Conservation (phyloP, 1,140 invertebrate genomes). For the Lepidurus packardi region DNA sequence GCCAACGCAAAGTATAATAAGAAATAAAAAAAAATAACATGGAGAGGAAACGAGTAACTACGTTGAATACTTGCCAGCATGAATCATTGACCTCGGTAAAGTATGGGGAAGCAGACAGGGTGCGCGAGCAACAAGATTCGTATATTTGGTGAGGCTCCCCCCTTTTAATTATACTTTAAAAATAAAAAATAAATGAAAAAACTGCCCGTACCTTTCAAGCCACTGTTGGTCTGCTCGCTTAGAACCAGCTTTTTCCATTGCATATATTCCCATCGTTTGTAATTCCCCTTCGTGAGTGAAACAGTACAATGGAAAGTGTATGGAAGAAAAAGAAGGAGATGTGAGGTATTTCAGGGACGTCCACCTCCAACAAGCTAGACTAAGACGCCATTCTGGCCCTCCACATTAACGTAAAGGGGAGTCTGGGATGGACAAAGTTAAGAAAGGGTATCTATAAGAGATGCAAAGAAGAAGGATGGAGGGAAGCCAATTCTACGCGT, state of each 20-base stretch:
- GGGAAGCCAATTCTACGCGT: not conserved
- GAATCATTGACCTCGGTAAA: slow-evolving; percentile 18
- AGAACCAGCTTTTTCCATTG: not conserved
- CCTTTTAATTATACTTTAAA: not conserved
- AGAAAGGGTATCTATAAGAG: not conserved
- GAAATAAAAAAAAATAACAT: not conserved
- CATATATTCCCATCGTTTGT: not conserved
- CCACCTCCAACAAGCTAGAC: slow-evolving; percentile 1
- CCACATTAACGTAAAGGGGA: not conserved
- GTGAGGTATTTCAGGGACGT: slow-evolving; percentile 6
- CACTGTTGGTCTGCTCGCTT: not conserved
- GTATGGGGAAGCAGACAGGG: slow-evolving; percentile 12
- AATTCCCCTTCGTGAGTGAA: not conserved
- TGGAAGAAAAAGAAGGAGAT: not conserved
- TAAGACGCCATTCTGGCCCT: not conserved
- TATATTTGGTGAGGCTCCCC: not conserved
- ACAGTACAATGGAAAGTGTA: not conserved
- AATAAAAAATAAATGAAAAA: too few relatives aligned
- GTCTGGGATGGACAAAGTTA: not conserved
- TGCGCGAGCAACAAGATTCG: not conserved
- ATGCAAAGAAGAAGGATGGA: not conserved
- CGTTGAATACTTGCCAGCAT: slow-evolving; percentile 12
- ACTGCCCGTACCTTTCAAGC: too few relatives aligned
- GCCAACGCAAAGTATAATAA: not conserved
- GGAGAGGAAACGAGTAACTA: not conserved